A percentile compares a stretch with the other conserved stretches of the same genome.
phyloP scores from a whole-genome alignment of 2,888 invertebrate genomes.

The Clivina fossor region DNA sequence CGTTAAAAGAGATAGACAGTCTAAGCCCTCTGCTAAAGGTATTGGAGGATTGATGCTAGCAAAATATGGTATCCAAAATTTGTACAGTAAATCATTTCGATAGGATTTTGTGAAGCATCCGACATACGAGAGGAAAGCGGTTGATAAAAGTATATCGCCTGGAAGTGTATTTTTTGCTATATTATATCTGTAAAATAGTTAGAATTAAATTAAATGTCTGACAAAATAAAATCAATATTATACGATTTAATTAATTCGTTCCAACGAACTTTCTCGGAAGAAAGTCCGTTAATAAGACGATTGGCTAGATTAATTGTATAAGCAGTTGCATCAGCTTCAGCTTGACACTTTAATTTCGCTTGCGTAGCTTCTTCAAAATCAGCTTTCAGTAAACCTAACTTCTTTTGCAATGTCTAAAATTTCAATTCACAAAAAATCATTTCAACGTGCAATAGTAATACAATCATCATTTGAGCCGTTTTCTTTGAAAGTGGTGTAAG shows the following conservation, averaged over 20 bases:
- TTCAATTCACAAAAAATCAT: constrained; percentile 2
- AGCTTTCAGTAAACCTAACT: constrained; percentile 72
- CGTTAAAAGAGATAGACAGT: constrained; percentile 82
- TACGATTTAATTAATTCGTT: constrained; percentile 64
- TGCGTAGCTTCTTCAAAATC: constrained; percentile 85
- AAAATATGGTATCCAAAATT: constrained; percentile 81
- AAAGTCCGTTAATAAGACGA: constrained; percentile 86
- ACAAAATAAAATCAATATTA: constrained; percentile 25
- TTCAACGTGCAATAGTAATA: constrained; percentile 12
- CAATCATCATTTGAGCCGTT: background rate
- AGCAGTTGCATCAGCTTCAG: constrained; percentile 88
- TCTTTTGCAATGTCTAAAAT: constrained; percentile 76
- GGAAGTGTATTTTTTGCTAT: constrained; percentile 76
- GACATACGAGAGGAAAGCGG: constrained; percentile 93
- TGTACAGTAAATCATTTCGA: constrained; percentile 73
- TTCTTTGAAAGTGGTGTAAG: background rate
- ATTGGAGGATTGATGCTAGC: constrained; percentile 70
- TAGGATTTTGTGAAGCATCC: constrained; percentile 90
- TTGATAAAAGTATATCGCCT: constrained; percentile 84
- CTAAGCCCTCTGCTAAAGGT: constrained; percentile 75
- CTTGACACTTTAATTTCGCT: constrained; percentile 87
- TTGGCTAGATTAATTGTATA: constrained; percentile 89
- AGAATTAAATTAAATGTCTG: constrained; percentile 4
- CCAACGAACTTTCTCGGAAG: constrained; percentile 89
- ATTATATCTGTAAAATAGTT: constrained; percentile 60